Base-by-base conservation (phyloP, 2,113 vertebrate species). In the Trochalopteron elliotii region DNA sequence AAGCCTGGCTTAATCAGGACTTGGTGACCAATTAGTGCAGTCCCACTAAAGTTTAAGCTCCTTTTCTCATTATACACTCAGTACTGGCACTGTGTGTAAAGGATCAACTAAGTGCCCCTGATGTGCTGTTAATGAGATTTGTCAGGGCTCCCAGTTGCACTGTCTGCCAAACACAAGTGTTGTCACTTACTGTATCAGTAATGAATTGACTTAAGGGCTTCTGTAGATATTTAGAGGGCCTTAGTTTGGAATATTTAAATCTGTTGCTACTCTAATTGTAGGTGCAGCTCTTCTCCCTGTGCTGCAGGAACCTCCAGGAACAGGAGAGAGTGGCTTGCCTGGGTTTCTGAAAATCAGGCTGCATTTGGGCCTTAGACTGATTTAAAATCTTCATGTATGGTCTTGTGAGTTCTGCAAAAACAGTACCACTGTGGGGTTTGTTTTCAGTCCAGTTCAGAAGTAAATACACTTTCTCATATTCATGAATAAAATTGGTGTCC, bases 61-160 rank as follows among this genome's bases (percentile, higher is more conserved):
- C 89, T 95, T 96, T 91, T 81, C 92, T 96, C 94, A 75, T 97
- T 97, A 85, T 47, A 27, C 77, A 4, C 83, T 96, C 72, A 56
- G 72, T 88, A 40, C 27, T 96, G 96, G 96, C 95, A 70, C 71
- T 68, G 95, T 86, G 89, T 94, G 44, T 75, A 89, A 92, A 91
- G 95, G 91, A 97, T 93, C 96, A 95, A 85, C 81, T 18, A 45
- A 96, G 88, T 92, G 97, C 92, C 96, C 95, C 94, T 91, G 93
- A 96, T 96, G 96, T 97, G 95, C 94, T 75, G 89, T 90, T 97
- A 97, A 97, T 97, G 97, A 97, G 96, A 96, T 97, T 97, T 96
- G 93, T 97, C 96, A 97, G 95, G 94, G 94, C 95, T 96, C 92
- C 96, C 92, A 78, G 92, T 97, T 96, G 93, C 83, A 77, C 94